Conservation (phyloP, 2,888 invertebrate genomes). For the Cerastis rubricosa region DNA sequence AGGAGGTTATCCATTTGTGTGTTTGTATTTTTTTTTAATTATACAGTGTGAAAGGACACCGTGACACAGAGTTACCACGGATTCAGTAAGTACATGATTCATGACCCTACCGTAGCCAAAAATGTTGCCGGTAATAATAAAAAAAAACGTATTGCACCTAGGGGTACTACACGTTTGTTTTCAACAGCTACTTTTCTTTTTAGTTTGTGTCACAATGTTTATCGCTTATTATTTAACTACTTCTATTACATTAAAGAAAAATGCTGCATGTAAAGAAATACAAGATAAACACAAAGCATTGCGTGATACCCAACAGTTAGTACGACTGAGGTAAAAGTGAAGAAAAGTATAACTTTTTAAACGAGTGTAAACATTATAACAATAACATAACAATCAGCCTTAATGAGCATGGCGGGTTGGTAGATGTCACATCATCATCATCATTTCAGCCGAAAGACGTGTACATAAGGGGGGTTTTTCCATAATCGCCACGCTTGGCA, state of each 20-base stretch:
- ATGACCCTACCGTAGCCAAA: not conserved
- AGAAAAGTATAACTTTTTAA: conserved; percentile 14
- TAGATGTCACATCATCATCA: too few relatives aligned
- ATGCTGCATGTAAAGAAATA: conserved; percentile 12
- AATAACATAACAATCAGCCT: not conserved
- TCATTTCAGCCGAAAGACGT: too few relatives aligned
- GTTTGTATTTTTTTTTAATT: too few relatives aligned
- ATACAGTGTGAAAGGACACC: not conserved
- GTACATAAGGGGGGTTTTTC: too few relatives aligned
- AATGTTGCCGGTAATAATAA: not conserved
- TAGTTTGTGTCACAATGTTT: not conserved
- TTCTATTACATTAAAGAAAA: not conserved
- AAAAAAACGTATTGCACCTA: too few relatives aligned
- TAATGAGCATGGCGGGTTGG: too few relatives aligned
- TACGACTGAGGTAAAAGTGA: not conserved
- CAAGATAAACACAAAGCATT: conserved; percentile 24
- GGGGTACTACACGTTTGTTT: not conserved
- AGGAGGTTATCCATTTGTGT: too few relatives aligned
- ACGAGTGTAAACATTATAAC: not conserved
- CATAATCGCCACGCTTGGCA: too few relatives aligned
- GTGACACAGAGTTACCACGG: not conserved
- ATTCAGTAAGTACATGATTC: not conserved
- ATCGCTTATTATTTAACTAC: conserved; percentile 2
- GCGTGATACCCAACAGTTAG: conserved; percentile 28
- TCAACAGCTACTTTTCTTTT: not conserved